These are phyloP conservation scores for Pectinophora gossypiella DNA, from an alignment of 1,140 invertebrate genomes.

Conservation along the genomic window DNA sequence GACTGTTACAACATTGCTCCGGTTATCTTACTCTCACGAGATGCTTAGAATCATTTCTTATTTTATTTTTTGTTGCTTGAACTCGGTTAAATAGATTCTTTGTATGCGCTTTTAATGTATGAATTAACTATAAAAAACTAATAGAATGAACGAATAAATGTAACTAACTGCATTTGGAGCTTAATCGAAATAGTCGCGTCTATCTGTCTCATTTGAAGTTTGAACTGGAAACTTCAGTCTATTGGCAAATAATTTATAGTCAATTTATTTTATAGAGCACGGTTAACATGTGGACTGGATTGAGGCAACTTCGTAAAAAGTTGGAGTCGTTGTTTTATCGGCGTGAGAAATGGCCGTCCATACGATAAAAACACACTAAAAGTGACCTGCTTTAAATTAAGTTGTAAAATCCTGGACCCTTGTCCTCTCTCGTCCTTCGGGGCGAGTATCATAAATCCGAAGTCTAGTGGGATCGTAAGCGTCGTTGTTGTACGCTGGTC, in stretches of 20 bases:
- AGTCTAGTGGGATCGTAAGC: conserved; percentile 55
- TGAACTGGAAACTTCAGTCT: too few relatives aligned
- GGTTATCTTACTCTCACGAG: background rate
- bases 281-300: background rate
- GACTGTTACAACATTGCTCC: conserved; percentile 7
- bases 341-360: background rate
- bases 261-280: too few relatives aligned
- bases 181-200: too few relatives aligned
- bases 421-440: conserved; percentile 12
- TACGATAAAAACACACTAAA: conserved; percentile 19
- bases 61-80: too few relatives aligned
- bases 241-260: too few relatives aligned
- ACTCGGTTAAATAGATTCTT: too few relatives aligned
- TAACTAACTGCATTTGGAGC: too few relatives aligned
- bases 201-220: too few relatives aligned
- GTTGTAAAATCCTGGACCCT: conserved; percentile 46
- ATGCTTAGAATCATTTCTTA: too few relatives aligned
- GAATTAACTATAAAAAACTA: too few relatives aligned
- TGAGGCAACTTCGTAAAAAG: background rate
- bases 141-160: too few relatives aligned
- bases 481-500: conserved; percentile 18
- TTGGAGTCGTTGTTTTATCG: background rate
- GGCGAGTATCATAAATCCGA: conserved; percentile 57
- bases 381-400: conserved; percentile 49
- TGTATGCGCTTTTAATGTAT: too few relatives aligned